Evolutionary conservation across 2,888 invertebrate species (phyloP).

Genomic region (Cryptocephalus primarius): DNA sequence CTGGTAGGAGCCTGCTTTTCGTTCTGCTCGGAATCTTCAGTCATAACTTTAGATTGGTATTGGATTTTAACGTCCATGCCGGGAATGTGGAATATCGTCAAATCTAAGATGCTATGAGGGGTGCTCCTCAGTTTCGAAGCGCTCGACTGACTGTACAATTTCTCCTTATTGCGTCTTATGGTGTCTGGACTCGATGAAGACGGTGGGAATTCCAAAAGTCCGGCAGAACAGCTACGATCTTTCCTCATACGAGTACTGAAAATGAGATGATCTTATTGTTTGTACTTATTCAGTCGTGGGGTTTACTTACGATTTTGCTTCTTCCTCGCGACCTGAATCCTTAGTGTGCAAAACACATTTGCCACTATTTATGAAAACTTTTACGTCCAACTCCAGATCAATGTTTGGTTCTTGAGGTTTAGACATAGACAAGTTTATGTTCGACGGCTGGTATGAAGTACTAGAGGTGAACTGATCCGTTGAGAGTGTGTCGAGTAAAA

Average conservation of each 20-base stretch:
- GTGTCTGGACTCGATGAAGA: slow-evolving; percentile 35
- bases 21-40: slow-evolving; percentile 10
- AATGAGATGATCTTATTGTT: slow-evolving; percentile 9
- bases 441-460: slow-evolving; percentile 14
- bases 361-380: slow-evolving; percentile 92
- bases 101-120: slow-evolving; percentile 45
- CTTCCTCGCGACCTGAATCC: slow-evolving; percentile 59
- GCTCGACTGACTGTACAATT: slow-evolving; percentile 26
- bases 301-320: slow-evolving; percentile 41
- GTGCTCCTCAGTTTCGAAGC: slow-evolving; percentile 31
- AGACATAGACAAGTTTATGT: slow-evolving; percentile 15
- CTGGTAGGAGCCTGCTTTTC: slow-evolving; percentile 10
- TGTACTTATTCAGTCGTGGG: background rate
- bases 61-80: slow-evolving; percentile 64
- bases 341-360: slow-evolving; percentile 95
- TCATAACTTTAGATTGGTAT: slow-evolving; percentile 32
- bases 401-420: slow-evolving; percentile 78
- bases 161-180: slow-evolving; percentile 33
- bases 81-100: slow-evolving; percentile 84
- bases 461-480: slow-evolving; percentile 17
- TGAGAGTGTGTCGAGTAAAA: slow-evolving; percentile 18
- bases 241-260: slow-evolving; percentile 53
- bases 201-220: slow-evolving; percentile 31
- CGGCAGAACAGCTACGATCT: slow-evolving; percentile 45
- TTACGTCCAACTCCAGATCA: slow-evolving; percentile 91